phyloP scores from a whole-genome alignment of 2,113 vertebrate species.

The Myotis lucifugus region DNA sequence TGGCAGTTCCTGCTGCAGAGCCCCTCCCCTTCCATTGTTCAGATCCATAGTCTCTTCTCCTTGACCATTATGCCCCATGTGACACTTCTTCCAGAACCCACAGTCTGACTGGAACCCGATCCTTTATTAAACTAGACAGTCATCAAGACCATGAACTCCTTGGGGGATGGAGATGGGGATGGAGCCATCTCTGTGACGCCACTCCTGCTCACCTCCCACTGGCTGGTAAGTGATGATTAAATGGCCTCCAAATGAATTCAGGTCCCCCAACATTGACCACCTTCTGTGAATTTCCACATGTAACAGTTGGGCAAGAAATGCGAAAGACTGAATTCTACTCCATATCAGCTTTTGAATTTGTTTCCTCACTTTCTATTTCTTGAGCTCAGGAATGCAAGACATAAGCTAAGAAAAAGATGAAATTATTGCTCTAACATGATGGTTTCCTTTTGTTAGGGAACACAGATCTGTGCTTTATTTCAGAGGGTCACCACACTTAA shows the following conservation, averaged over 20 bases:
- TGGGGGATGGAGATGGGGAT: not conserved
- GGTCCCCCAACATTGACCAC: not conserved
- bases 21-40: not conserved
- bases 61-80: accelerated
- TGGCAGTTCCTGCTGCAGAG: not conserved
- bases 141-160: not conserved
- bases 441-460: not conserved
- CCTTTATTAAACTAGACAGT: not conserved
- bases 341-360: not conserved
- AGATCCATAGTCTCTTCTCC: not conserved
- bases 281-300: not conserved
- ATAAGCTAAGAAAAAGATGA: not conserved
- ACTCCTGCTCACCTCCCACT: not conserved
- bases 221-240: not conserved
- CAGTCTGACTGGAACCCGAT: not conserved
- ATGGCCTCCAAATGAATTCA: not conserved
- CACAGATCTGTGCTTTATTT: not conserved
- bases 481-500: not conserved
- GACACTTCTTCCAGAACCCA: not conserved
- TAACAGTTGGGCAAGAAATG: not conserved
- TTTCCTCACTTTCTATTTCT: not conserved
- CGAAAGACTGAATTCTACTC: not conserved
- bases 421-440: not conserved
- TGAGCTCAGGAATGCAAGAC: not conserved
- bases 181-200: not conserved